Conservation (phyloP, 2,888 invertebrate species). For the Megamerina dolium region DNA sequence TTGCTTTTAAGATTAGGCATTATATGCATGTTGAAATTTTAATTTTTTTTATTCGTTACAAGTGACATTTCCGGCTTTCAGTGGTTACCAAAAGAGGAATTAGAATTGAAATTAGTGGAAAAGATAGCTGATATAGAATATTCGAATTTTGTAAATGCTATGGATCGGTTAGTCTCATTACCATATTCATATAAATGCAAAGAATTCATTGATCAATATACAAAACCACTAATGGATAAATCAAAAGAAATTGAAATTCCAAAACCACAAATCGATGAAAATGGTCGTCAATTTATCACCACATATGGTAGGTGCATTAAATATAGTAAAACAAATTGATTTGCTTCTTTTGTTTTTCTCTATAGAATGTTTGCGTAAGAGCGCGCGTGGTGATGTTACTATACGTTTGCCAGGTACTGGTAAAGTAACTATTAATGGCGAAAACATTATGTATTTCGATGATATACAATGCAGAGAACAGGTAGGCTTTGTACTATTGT, state of each 20-base stretch:
- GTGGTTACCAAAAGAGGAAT: slow-evolving; percentile 62
- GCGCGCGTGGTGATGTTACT: slow-evolving; percentile 71
- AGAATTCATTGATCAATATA: slow-evolving; percentile 68
- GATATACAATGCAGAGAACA: slow-evolving; percentile 68
- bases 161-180: slow-evolving; percentile 65
- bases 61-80: slow-evolving; percentile 55
- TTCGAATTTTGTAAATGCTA: slow-evolving; percentile 62
- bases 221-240: slow-evolving; percentile 57
- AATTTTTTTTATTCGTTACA: too few species aligned
- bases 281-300: slow-evolving; percentile 67
- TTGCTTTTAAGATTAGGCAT: too few species aligned
- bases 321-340: too few species aligned
- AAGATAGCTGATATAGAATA: slow-evolving; percentile 63
- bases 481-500: too few species aligned
- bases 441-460: slow-evolving; percentile 69
- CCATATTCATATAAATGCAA: slow-evolving; percentile 65
- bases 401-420: slow-evolving; percentile 78
- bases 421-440: slow-evolving; percentile 71
- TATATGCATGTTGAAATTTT: too few species aligned
- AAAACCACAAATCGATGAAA: slow-evolving; percentile 61
- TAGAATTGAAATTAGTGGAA: slow-evolving; percentile 65
- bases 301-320: slow-evolving; percentile 54
- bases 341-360: slow-evolving; percentile 13
- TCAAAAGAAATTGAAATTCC: slow-evolving; percentile 58
- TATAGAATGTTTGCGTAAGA: slow-evolving; percentile 65